Evolutionary conservation across 2,113 vertebrate genomes (phyloP).

Genomic region (Lepus americanus): DNA sequence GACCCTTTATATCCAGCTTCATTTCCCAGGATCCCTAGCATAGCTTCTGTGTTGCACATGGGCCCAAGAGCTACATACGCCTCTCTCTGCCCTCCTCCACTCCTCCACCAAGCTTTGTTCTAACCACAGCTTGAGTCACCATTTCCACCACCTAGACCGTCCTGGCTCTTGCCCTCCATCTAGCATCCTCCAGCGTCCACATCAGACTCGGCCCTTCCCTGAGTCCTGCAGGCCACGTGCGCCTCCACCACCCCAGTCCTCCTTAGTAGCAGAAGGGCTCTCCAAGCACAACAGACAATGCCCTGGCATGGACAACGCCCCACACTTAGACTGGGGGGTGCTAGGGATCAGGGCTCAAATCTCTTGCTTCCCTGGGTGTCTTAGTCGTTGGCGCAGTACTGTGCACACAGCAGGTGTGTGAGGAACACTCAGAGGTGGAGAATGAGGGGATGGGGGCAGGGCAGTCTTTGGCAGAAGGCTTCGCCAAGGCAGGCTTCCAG

Average conservation of each 20-base stretch:
- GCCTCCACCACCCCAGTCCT: background rate
- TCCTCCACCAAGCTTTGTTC: background rate
- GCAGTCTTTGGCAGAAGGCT: too few species aligned
- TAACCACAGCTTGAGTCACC: too few species aligned
- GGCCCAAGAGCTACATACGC: background rate
- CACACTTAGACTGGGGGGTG: background rate
- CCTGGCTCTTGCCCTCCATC: background rate
- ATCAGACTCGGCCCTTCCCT: background rate
- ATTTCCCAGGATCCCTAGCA: background rate
- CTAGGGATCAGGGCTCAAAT: accelerated
- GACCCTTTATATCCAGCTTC: background rate
- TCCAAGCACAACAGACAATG: background rate
- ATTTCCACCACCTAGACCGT: background rate
- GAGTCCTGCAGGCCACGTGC: too few species aligned
- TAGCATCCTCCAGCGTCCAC: background rate
- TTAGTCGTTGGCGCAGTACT: background rate
- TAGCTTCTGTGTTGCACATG: background rate
- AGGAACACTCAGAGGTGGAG: background rate
- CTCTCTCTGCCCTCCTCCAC: background rate
- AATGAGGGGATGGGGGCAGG: background rate
- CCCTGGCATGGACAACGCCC: background rate
- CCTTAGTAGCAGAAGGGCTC: background rate
- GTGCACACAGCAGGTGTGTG: background rate
- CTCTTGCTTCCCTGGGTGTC: background rate
- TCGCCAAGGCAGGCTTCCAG: background rate